Percentiles rank a stretch among this genome's conserved stretches.
Conservation (phyloP, 2,888 invertebrate species). For the Ligdia adustata region DNA sequence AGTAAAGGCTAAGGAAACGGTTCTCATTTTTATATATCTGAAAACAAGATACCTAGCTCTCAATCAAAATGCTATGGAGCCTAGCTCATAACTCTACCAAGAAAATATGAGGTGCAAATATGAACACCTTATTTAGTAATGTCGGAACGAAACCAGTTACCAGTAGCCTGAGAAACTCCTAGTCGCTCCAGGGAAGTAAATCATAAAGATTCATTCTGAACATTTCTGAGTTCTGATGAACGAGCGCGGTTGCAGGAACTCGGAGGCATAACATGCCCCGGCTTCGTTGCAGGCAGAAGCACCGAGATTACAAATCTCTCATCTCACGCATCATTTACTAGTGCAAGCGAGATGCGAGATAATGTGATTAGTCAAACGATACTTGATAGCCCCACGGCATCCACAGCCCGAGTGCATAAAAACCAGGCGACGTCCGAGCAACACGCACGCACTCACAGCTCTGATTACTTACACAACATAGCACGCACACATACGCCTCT, state of each 20-base stretch:
- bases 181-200: constrained; percentile 65
- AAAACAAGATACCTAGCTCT: constrained; percentile 40
- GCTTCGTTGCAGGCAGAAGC: constrained; percentile 48
- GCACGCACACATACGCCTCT: constrained; percentile 56
- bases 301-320: constrained; percentile 51
- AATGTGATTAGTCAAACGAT: constrained; percentile 62
- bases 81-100: constrained; percentile 44
- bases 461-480: constrained; percentile 67
- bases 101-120: constrained; percentile 73
- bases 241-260: constrained; percentile 51
- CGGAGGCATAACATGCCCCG: constrained; percentile 47
- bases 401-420: constrained; percentile 61
- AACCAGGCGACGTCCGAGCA: constrained; percentile 63
- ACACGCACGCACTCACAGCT: constrained; percentile 58
- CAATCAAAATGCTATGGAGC: constrained; percentile 57
- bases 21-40: constrained; percentile 27
- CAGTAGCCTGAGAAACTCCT: constrained; percentile 75
- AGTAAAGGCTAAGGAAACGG: constrained; percentile 22
- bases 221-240: constrained; percentile 65
- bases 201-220: constrained; percentile 73
- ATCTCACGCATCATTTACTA: constrained; percentile 46
- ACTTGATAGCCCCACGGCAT: constrained; percentile 61
- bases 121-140: constrained; percentile 72
- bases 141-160: constrained; percentile 73
- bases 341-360: constrained; percentile 56